Conservation (phyloP, 2,888 invertebrate species). For the Eristalis intricaria region DNA sequence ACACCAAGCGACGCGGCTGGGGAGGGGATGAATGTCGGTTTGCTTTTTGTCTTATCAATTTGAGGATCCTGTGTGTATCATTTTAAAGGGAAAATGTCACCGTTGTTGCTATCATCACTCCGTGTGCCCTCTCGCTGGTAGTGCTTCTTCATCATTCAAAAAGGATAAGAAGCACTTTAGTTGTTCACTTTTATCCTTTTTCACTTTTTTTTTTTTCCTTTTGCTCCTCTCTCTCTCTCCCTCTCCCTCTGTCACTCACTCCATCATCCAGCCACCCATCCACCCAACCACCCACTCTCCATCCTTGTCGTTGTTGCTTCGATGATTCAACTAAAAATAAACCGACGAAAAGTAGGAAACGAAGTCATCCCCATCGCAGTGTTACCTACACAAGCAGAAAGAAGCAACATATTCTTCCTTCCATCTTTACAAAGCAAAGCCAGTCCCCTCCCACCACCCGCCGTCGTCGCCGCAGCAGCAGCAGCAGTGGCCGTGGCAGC, state of each 20-base stretch:
- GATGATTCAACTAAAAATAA: slow-evolving; percentile 70
- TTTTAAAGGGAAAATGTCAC: slow-evolving; percentile 61
- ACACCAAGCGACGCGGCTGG: neutral
- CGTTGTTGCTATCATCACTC: slow-evolving; percentile 29
- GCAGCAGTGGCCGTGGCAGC: too few species aligned
- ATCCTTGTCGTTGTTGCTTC: slow-evolving; percentile 39
- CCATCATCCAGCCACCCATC: neutral
- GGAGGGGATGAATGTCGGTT: neutral
- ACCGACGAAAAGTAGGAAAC: slow-evolving; percentile 38
- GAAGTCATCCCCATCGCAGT: slow-evolving; percentile 52
- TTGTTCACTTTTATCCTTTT: slow-evolving; percentile 67
- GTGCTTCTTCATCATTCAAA: slow-evolving; percentile 65
- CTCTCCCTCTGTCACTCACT: too few species aligned
- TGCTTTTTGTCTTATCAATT: slow-evolving; percentile 66
- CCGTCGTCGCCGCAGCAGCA: too few species aligned
- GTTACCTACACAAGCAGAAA: slow-evolving; percentile 68
- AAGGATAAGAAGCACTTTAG: slow-evolving; percentile 69
- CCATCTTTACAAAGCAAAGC: slow-evolving; percentile 25
- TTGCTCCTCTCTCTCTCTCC: neutral
- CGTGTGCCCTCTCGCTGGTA: slow-evolving; percentile 36
- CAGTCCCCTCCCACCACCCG: neutral
- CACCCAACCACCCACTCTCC: neutral
- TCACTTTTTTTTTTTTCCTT: slow-evolving; percentile 16
- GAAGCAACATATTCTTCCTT: slow-evolving; percentile 31
- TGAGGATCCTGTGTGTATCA: slow-evolving; percentile 37